Evolutionary conservation across 2,888 invertebrate genomes (phyloP).

Genomic region (Calameuta idolon): DNA sequence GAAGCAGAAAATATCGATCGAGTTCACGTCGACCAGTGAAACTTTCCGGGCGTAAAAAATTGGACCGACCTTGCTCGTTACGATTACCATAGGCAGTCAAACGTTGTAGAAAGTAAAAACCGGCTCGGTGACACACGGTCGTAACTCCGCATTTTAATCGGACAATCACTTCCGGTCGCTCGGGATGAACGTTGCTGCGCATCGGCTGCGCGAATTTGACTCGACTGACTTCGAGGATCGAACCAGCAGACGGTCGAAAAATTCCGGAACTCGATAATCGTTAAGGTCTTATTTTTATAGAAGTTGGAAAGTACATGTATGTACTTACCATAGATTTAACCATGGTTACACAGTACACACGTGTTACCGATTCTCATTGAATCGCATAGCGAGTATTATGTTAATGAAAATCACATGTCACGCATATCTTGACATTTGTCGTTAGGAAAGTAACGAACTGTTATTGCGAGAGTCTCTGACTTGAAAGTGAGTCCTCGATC

Average conservation of each 20-base stretch:
- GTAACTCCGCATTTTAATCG: background rate
- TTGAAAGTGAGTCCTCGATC: slow-evolving; percentile 61
- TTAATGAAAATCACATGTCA: slow-evolving; percentile 39
- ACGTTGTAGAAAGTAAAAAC: background rate
- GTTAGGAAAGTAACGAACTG: slow-evolving; percentile 18
- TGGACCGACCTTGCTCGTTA: background rate
- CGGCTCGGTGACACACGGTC: background rate
- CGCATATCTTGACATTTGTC: slow-evolving; percentile 20
- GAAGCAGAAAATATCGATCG: background rate
- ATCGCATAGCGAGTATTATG: slow-evolving; percentile 15
- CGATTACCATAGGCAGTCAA: background rate
- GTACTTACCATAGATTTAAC: background rate
- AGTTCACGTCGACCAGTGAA: background rate
- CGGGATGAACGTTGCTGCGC: background rate
- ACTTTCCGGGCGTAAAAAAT: background rate
- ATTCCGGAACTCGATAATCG: background rate
- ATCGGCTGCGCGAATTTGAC: background rate
- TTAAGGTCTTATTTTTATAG: background rate
- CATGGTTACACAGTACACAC: background rate
- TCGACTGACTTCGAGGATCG: background rate
- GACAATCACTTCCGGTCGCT: background rate
- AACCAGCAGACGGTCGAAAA: background rate
- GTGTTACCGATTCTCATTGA: background rate
- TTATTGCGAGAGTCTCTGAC: slow-evolving; percentile 10
- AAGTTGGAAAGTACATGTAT: background rate